A percentile compares a stretch with the other conserved stretches of the same genome.
Conservation (phyloP, 2,113 vertebrate species). For the Erythrocercus mccallii region DNA sequence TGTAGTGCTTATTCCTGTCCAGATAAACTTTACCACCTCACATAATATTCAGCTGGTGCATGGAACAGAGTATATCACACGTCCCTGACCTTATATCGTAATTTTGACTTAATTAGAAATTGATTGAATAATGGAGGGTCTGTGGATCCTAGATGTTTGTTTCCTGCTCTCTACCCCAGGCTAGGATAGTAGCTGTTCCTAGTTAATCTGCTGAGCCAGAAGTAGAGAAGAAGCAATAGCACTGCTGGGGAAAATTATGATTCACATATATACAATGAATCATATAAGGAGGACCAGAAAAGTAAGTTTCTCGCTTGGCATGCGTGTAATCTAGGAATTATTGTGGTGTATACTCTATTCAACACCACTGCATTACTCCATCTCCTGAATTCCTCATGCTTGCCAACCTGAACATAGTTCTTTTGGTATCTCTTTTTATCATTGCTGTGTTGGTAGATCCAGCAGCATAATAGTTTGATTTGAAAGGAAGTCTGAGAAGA, state of each 20-base stretch:
- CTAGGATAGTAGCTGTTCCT: not conserved
- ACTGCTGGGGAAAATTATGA: not conserved
- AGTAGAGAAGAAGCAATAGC: not conserved
- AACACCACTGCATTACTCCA: not conserved
- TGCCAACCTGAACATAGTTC: not conserved
- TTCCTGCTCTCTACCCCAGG: not conserved
- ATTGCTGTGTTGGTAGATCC: not conserved
- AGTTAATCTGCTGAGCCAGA: not conserved
- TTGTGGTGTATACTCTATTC: not conserved
- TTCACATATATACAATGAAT: not conserved
- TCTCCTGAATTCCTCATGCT: not conserved
- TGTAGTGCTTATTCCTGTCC: not conserved
- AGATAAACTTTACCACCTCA: not conserved
- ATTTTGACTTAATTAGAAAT: not conserved
- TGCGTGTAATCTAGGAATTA: not conserved
- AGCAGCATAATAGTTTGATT: not conserved
- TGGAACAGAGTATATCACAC: not conserved
- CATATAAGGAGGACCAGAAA: not conserved
- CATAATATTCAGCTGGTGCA: not conserved
- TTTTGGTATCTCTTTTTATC: not conserved
- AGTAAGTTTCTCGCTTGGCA: not conserved
- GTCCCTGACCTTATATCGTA: not conserved
- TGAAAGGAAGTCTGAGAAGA: not conserved
- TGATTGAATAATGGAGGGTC: not conserved
- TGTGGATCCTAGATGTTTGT: not conserved